Conservation (phyloP, 23 tunicate genomes). For the Diplosoma virens region DNA sequence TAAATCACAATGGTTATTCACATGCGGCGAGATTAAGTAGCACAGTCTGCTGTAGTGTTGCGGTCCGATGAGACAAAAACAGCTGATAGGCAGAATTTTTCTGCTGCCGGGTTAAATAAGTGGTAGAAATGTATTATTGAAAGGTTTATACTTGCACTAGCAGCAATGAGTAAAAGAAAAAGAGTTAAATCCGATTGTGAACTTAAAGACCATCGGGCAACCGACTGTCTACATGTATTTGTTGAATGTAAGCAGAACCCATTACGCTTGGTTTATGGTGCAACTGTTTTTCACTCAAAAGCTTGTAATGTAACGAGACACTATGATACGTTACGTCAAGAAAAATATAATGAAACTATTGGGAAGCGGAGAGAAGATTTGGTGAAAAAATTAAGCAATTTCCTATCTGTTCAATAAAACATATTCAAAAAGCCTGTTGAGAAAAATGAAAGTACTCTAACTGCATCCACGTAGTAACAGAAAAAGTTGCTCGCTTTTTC, state of each 20-base stretch:
- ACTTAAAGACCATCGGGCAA: neutral
- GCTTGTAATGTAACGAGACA: neutral
- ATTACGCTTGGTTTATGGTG: no score
- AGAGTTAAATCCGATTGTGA: no score
- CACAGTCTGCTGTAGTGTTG: neutral
- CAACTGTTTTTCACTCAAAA: no score
- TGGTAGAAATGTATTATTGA: neutral
- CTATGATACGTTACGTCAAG: neutral
- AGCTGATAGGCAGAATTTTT: neutral
- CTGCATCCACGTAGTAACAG: no score
- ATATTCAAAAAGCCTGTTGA: neutral
- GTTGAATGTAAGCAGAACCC: no score
- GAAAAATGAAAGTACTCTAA: neutral
- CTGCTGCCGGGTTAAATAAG: neutral
- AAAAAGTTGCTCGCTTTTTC: no score
- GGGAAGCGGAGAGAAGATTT: neutral
- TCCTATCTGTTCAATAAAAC: neutral
- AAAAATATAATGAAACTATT: neutral
- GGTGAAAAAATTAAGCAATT: neutral
- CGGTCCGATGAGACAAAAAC: neutral
- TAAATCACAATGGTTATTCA: no score
- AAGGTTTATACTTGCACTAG: neutral
- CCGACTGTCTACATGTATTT: neutral
- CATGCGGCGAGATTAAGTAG: neutral
- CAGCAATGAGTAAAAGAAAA: neutral